Evolutionary conservation across 2,797 vertebrate genomes (phyloP).

Genomic region (Heteromormyrus szaboi): DNA sequence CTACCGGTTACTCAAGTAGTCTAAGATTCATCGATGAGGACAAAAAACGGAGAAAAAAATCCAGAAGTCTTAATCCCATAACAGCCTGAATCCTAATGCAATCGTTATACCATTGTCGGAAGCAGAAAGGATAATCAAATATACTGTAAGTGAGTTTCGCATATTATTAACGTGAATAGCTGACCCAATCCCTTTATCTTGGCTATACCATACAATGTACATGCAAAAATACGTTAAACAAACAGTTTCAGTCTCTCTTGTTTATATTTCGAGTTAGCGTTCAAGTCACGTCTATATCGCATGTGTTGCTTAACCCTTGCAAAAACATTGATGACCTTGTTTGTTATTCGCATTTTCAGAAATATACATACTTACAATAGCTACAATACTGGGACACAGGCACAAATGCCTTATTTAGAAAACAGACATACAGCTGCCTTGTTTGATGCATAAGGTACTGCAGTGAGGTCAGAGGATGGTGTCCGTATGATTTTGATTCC

Average conservation of each 20-base stretch:
- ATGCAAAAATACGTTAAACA: neutral
- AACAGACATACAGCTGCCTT: neutral
- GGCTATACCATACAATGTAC: neutral
- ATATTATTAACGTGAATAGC: neutral
- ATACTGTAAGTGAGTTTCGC: neutral
- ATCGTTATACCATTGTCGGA: neutral
- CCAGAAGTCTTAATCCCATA: neutral
- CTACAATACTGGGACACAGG: neutral
- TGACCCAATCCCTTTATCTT: neutral
- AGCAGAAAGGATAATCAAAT: neutral
- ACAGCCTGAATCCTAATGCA: neutral
- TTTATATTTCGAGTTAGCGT: neutral
- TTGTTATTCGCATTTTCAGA: neutral
- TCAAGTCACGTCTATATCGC: neutral
- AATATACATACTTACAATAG: neutral
- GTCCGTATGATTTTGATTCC: neutral
- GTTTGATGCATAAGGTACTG: neutral
- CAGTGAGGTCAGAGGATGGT: neutral
- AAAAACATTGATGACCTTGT: neutral
- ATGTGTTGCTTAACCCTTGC: neutral
- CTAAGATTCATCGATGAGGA: neutral
- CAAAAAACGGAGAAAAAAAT: neutral
- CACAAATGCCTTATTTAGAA: neutral
- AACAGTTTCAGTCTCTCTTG: neutral
- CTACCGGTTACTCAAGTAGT: neutral